phyloP scores from a whole-genome alignment of 1,140 invertebrate species.

The Danaus melanippus region DNA sequence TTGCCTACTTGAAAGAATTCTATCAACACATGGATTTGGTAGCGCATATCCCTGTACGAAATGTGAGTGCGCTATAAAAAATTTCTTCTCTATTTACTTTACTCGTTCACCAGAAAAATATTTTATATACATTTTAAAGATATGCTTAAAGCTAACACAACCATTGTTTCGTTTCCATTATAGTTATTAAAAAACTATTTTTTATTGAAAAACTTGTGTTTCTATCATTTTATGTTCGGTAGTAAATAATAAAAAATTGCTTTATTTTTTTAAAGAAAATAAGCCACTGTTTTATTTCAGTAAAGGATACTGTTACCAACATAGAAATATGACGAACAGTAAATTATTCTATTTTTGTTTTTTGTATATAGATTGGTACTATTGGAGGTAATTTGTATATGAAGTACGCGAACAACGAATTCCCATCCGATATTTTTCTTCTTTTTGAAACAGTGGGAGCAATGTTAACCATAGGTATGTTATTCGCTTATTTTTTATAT shows the following conservation, averaged over 20 bases:
- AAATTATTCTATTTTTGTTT: slow-evolving; percentile 8
- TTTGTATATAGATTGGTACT: slow-evolving; percentile 76
- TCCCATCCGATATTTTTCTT: slow-evolving; percentile 86
- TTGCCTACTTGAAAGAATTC: slow-evolving; percentile 62
- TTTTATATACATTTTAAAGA: background rate
- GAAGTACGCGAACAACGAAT: slow-evolving; percentile 82
- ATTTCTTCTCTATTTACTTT: slow-evolving; percentile 1
- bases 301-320: too few species aligned
- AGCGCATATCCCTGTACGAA: slow-evolving; percentile 81
- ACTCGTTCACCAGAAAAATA: background rate
- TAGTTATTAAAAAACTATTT: too few species aligned
- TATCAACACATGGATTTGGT: slow-evolving; percentile 77
- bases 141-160: too few species aligned
- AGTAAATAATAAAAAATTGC: too few species aligned
- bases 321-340: too few species aligned
- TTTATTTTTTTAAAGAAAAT: too few species aligned
- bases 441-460: slow-evolving; percentile 81
- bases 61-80: slow-evolving; percentile 52
- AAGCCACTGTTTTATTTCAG: too few species aligned
- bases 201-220: too few species aligned
- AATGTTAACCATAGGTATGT: slow-evolving; percentile 73
- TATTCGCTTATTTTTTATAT: background rate
- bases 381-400: slow-evolving; percentile 87
- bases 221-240: too few species aligned
- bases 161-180: too few species aligned